phyloP scores from a whole-genome alignment of 2,797 vertebrate species.

The Crypturellus tataupa region DNA sequence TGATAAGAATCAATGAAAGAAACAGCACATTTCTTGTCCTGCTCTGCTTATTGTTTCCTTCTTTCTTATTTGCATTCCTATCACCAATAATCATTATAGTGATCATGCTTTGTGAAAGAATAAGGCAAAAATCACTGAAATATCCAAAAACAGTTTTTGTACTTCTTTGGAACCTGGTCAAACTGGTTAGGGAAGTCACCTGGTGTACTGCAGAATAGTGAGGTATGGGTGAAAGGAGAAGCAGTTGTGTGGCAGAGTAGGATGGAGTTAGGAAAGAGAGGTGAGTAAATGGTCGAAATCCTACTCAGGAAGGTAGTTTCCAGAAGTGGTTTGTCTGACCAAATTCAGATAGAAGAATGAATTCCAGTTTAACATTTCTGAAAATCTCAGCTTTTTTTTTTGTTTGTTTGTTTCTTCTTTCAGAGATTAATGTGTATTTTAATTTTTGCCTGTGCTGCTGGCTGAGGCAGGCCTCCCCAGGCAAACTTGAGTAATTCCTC shows the following conservation, averaged over 20 bases:
- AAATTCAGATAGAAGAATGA: neutral
- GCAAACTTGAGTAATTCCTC: neutral
- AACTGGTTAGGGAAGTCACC: rapidly evolving
- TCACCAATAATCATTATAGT: neutral
- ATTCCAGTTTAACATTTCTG: neutral
- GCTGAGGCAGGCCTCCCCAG: neutral
- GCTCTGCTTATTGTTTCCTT: neutral
- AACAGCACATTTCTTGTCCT: neutral
- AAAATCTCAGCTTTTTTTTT: neutral
- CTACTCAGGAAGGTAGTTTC: neutral
- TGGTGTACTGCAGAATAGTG: too few relatives aligned
- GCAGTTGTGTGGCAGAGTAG: neutral
- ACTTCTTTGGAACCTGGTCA: rapidly evolving
- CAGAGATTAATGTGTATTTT: neutral
- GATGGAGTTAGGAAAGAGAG: neutral
- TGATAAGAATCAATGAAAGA: neutral
- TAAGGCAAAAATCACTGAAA: neutral
- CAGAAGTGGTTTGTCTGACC: too few relatives aligned
- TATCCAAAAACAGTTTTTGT: neutral
- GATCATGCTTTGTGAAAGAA: neutral
- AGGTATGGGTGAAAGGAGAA: too few relatives aligned
- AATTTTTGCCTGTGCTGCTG: neutral
- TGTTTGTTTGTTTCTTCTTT: neutral
- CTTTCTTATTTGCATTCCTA: neutral
- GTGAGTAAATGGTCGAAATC: neutral